Evolutionary conservation across 2,888 invertebrate genomes (phyloP), one percentile per base, ranked within the genome.

Genomic region (Epistrophella euchroma): DNA sequence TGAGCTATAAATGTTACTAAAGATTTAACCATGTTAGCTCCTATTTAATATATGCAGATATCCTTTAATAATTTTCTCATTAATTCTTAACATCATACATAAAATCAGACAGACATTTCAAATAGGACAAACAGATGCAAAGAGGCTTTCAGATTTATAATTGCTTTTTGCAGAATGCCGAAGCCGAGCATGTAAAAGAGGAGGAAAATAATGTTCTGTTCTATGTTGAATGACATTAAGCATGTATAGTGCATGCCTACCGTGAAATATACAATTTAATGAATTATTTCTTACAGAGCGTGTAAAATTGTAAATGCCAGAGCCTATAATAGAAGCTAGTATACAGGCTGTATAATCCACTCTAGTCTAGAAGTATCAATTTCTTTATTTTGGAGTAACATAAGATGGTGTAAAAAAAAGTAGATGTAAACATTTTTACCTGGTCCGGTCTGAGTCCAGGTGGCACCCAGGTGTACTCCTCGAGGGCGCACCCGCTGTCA

Each of bases 401-500:
- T 3, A 25, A 25, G 2, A 32, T 7, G 4, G 11, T n/a, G n/a
- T 32, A 22, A 15, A 17, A 64, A 79, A 74, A n/a, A n/a, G n/a
- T 43, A 62, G 13, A 13, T 28, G 37, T 58, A 55, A 19, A 68
- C 19, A 55, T 62, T 89, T 93, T 93, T 92, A 99, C 99, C 96
- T 98, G 98, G 93, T 99, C 98, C 2, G 99, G 98, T 92, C 98
- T 95, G 22, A 99, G 94, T 88, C 98, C 98, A 4, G 98, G 97
- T 70, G 99, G 99, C 83, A 99, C 97, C 99, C 99, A 99, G 4
- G 98, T 98, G 93, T 99, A 99, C 93, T 99, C 99, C 92, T 99
- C 99, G 88, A 99, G 93, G 25, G 98, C 98, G 92, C 99, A 99
- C n/a, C 99, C 99, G 78, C 98, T 98, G 93, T 99, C 99, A 92